phyloP scores from a whole-genome alignment of 2,113 vertebrate species.

The Willisornis vidua region DNA sequence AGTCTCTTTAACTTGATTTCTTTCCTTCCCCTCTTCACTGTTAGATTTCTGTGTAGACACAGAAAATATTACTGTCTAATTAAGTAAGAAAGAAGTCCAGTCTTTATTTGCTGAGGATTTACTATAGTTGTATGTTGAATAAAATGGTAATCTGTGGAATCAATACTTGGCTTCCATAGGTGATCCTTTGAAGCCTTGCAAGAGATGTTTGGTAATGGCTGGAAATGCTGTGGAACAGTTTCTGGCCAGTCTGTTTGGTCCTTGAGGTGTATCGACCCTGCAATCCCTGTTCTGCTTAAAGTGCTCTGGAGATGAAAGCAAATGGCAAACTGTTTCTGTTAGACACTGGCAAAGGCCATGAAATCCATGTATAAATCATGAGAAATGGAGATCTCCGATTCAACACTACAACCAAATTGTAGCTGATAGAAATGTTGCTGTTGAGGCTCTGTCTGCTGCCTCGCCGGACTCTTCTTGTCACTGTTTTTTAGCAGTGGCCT shows the following conservation, averaged over 20 bases:
- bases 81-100: neutral
- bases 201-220: neutral
- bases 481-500: neutral
- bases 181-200: neutral
- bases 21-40: neutral
- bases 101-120: neutral
- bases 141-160: neutral
- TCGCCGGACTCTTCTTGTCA: neutral
- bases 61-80: neutral
- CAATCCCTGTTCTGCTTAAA: conserved; percentile 33
- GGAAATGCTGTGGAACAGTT: neutral
- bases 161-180: neutral
- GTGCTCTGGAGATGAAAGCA: conserved; percentile 24
- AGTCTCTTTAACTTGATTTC: neutral
- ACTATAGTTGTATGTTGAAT: neutral
- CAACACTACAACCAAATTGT: neutral
- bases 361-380: conserved; percentile 29
- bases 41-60: neutral
- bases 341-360: neutral
- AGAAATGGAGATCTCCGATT: neutral
- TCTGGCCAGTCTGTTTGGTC: neutral
- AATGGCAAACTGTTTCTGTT: conserved; percentile 27
- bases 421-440: neutral
- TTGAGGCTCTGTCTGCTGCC: neutral
- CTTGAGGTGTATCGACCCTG: neutral